These are phyloP conservation scores for Seriola aureovittata DNA, from an alignment of 2,113 vertebrate species.

Conservation along the genomic window DNA sequence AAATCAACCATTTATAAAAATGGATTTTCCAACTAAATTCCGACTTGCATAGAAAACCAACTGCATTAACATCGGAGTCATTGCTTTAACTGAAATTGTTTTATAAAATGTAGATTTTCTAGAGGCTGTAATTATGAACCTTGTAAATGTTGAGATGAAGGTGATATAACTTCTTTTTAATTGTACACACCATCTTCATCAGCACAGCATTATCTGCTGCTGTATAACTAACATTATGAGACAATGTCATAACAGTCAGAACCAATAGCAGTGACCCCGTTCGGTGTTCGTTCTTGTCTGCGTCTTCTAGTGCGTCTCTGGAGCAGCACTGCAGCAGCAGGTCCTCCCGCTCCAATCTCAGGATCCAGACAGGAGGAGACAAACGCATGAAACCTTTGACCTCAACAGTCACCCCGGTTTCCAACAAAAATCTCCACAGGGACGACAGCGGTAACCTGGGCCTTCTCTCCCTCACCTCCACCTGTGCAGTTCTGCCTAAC, in stretches of 20 bases:
- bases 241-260: neutral
- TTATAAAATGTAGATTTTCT: neutral
- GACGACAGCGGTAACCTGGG: neutral
- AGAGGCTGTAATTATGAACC: neutral
- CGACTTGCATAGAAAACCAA: neutral
- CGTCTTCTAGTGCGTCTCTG: neutral
- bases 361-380: neutral
- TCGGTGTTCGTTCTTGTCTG: neutral
- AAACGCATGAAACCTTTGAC: neutral
- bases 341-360: conserved; percentile 1
- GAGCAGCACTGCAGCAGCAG: neutral
- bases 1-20: neutral
- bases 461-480: neutral
- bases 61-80: neutral
- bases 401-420: neutral
- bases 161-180: neutral
- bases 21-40: too few species aligned
- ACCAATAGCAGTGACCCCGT: neutral
- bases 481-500: neutral
- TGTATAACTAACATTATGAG: neutral
- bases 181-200: neutral
- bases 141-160: neutral
- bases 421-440: neutral
- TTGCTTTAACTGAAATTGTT: neutral
- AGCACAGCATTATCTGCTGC: neutral